Evolutionary conservation across 1,140 invertebrate genomes (phyloP).

Genomic region (Nylanderia fulva): DNA sequence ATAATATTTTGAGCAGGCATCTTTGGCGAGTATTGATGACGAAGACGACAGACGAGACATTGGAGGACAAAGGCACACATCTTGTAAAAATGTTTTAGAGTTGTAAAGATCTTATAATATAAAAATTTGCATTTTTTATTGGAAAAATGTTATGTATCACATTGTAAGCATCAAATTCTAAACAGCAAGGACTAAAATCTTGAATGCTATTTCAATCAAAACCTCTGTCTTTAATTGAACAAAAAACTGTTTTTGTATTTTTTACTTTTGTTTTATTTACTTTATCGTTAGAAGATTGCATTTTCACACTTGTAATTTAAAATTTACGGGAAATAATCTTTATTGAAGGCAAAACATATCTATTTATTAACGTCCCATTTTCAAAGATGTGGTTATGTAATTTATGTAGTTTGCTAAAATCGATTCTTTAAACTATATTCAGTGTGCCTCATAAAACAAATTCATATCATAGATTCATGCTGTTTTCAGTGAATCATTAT

Average conservation of each 20-base stretch:
- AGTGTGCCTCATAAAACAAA: background rate
- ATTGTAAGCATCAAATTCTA: background rate
- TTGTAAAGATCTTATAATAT: background rate
- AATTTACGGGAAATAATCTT: background rate
- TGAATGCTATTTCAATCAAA: background rate
- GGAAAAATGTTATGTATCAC: background rate
- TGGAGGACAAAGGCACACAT: conserved; percentile 60
- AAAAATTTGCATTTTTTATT: background rate
- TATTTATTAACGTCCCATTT: conserved; percentile 27
- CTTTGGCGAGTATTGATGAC: background rate
- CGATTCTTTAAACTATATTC: conserved; percentile 33
- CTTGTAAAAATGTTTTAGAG: conserved; percentile 6
- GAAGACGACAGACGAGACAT: conserved; percentile 52
- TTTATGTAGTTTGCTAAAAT: conserved; percentile 9
- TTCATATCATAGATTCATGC: background rate
- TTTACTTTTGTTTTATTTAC: too few relatives aligned
- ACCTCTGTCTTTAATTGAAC: background rate
- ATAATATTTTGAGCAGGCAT: conserved; percentile 72
- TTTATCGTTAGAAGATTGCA: background rate
- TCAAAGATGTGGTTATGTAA: conserved; percentile 18
- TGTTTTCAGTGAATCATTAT: background rate
- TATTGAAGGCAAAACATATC: background rate
- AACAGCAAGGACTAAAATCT: background rate
- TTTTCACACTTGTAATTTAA: conserved; percentile 14
- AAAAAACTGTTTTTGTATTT: background rate